Evolutionary conservation across 2,797 vertebrate genomes (phyloP), one percentile per base, ranked within the genome.

Genomic region (Helicolenus hilgendorfi): DNA sequence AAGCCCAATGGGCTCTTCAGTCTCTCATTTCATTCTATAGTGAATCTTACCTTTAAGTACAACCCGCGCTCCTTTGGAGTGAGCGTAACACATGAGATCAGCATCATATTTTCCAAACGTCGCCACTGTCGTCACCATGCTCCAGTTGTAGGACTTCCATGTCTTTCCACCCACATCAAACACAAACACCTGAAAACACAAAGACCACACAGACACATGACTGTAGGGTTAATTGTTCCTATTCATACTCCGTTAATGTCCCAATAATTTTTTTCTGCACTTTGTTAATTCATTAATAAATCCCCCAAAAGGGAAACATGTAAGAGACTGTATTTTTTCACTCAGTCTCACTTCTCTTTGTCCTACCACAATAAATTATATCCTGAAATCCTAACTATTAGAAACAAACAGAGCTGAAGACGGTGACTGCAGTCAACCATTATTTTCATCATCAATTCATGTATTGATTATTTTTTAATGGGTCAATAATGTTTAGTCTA

Each of bases 141-240:
- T 98, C 99, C 99, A 99, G 84, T 99, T 98, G 84, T 99, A 99
- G 58, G 85, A 98, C 88, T 97, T 98, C 99, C 98, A 99, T 14
- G 91, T 80, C 90, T 98, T 97, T 38, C 96, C 90, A 20, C 98
- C 98, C 83, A 98, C 97, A 81, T 99, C 98, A 92, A 99, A 99
- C 26, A 99, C 97, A 82, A 98, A 98, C 22, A 99, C 98, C 99
- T 99, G 87, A 31, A 91, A 89, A 84, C 68, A 83, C 20, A 59
- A 1, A 20, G 4, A 15, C 36, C 41, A n/a, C 18, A 59, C 3
- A 75, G 13, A 69, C 18, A 70, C 14, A 76, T 2, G 6, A 41
- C n/a, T 20, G 11, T 55, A 36, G 13, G 3, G 11, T 62, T 36
- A 7, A 29, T 13, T 15, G n/a, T 8, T 56, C 5, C 8, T 31